These are phyloP conservation scores for Clostera curtula DNA, from an alignment of 2,888 invertebrate species.

Conservation along the genomic window DNA sequence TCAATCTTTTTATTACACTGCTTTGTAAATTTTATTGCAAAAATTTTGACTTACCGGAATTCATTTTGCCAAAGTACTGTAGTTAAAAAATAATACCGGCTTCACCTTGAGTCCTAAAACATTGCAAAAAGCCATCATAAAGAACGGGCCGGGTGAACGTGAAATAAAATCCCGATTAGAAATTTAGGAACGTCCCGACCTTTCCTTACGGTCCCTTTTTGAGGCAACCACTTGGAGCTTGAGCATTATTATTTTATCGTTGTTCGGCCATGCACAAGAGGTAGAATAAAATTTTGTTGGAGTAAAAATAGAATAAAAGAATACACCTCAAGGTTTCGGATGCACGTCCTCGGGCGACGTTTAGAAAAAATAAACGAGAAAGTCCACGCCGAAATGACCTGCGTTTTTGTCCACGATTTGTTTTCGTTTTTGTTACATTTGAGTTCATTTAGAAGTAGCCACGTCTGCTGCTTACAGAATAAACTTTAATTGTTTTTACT, in stretches of 20 bases:
- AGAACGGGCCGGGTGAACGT: constrained; percentile 48
- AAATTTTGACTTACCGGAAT: constrained; percentile 26
- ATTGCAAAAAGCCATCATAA: constrained; percentile 55
- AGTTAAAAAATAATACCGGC: constrained; percentile 34
- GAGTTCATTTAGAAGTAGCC: constrained; percentile 74
- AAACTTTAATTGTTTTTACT: constrained; percentile 66
- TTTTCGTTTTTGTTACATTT: constrained; percentile 73
- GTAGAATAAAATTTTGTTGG: constrained; percentile 54
- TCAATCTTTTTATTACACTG: constrained; percentile 26
- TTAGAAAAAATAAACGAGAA: constrained; percentile 69
- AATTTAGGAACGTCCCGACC: constrained; percentile 55
- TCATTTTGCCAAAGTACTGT: constrained; percentile 23
- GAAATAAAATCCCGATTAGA: constrained; percentile 64
- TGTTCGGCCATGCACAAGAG: constrained; percentile 59
- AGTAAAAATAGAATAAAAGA: constrained; percentile 51
- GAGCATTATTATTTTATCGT: constrained; percentile 68
- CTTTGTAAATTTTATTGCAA: constrained; percentile 28
- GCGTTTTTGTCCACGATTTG: constrained; percentile 72
- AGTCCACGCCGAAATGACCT: constrained; percentile 71
- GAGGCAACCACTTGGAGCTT: constrained; percentile 36
- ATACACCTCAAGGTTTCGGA: constrained; percentile 60
- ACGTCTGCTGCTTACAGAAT: constrained; percentile 71
- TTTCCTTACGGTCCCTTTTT: constrained; percentile 55
- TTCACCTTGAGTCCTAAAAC: constrained; percentile 54
- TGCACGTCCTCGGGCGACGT: constrained; percentile 65